These are phyloP conservation scores for Exephanes ischioxanthus DNA, from an alignment of 2,888 invertebrate species.

Conservation along the genomic window DNA sequence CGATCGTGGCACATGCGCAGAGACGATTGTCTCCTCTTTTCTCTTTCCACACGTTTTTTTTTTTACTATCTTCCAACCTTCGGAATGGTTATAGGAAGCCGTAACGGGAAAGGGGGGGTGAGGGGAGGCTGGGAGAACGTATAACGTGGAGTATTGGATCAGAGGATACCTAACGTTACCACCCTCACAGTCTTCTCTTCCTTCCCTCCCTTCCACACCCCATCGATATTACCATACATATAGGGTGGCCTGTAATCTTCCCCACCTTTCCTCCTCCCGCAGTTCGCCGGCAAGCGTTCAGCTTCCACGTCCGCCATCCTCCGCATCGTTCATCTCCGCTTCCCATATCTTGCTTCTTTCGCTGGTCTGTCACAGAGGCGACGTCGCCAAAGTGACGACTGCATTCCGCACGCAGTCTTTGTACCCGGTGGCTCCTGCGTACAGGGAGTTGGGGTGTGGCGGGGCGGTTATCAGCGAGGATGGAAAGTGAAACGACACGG, in stretches of 20 bases:
- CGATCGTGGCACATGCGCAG: slow-evolving; percentile 48
- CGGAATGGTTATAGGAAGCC: slow-evolving; percentile 73
- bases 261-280: slow-evolving; percentile 63
- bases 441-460: not conserved
- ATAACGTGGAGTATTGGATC: slow-evolving; percentile 65
- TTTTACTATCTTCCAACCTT: slow-evolving; percentile 40
- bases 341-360: slow-evolving; percentile 36
- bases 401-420: slow-evolving; percentile 19
- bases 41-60: slow-evolving; percentile 70
- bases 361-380: slow-evolving; percentile 34
- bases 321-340: slow-evolving; percentile 35
- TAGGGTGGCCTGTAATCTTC: slow-evolving; percentile 76
- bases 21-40: slow-evolving; percentile 52
- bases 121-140: slow-evolving; percentile 38
- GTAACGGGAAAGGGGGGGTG: slow-evolving; percentile 67
- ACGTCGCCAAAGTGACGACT: slow-evolving; percentile 24
- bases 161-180: slow-evolving; percentile 65
- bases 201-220: slow-evolving; percentile 67
- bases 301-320: slow-evolving; percentile 39
- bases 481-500: not conserved
- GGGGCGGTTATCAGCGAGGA: not conserved
- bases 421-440: slow-evolving; percentile 7
- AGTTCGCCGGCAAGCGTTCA: slow-evolving; percentile 66
- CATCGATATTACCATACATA: slow-evolving; percentile 81
- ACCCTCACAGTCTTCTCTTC: slow-evolving; percentile 51